These are phyloP conservation scores for Drosophila jambulina DNA, from an alignment of 1,140 invertebrate genomes.

Conservation along the genomic window DNA sequence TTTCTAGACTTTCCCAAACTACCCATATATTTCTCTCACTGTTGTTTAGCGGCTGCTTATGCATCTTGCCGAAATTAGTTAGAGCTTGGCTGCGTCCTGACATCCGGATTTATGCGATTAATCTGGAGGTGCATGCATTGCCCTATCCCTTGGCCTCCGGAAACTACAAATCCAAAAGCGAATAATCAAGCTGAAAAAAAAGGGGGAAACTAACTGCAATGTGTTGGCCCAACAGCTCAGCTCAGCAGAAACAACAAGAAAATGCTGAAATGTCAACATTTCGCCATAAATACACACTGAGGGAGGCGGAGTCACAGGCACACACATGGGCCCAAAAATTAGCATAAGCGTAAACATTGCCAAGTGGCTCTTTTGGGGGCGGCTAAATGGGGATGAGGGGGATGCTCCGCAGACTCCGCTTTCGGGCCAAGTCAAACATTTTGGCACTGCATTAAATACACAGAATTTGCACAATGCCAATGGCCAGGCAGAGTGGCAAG, in stretches of 20 bases:
- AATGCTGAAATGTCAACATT: slow-evolving; percentile 54
- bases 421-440: slow-evolving; percentile 66
- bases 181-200: slow-evolving; percentile 14
- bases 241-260: slow-evolving; percentile 26
- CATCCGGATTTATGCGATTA: slow-evolving; percentile 50
- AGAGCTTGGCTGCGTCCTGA: slow-evolving; percentile 29
- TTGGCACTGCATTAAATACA: slow-evolving; percentile 80
- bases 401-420: not conserved
- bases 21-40: not conserved
- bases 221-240: slow-evolving; percentile 19
- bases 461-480: slow-evolving; percentile 52
- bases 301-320: not conserved
- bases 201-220: slow-evolving; percentile 13
- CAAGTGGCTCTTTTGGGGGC: slow-evolving; percentile 42
- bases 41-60: slow-evolving; percentile 13
- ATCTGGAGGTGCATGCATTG: slow-evolving; percentile 25
- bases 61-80: slow-evolving; percentile 29
- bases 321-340: slow-evolving; percentile 64
- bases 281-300: slow-evolving; percentile 34
- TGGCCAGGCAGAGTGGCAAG: not conserved
- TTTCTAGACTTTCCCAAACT: not conserved
- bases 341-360: slow-evolving; percentile 81
- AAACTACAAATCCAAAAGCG: slow-evolving; percentile 26
- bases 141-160: not conserved
- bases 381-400: slow-evolving; percentile 1